A percentile compares a stretch with the other conserved stretches of the same genome.
Conservation (phyloP, 2,888 invertebrate species). For the Escarpia spicata region DNA sequence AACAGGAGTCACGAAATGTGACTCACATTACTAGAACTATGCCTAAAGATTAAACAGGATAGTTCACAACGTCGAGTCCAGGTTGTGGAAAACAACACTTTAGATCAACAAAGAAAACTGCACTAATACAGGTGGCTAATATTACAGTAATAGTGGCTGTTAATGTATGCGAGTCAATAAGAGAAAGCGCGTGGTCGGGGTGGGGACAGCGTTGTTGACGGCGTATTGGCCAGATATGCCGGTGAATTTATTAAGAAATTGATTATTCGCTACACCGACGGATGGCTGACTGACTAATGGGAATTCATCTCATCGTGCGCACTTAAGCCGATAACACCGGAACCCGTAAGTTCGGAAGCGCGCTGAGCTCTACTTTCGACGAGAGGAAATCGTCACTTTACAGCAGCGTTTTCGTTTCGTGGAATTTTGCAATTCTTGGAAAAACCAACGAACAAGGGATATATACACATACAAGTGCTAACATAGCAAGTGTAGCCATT, state of each 20-base stretch:
- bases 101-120: not conserved
- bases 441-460: not conserved
- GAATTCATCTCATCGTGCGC: not conserved
- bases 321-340: not conserved
- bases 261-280: conserved; percentile 3
- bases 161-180: not conserved
- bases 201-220: not conserved
- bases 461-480: not conserved
- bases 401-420: not conserved
- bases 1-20: not conserved
- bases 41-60: not conserved
- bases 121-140: not conserved
- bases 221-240: not conserved
- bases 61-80: not conserved
- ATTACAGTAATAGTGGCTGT: not conserved
- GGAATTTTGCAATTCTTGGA: not conserved
- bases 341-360: not conserved
- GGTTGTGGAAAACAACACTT: not conserved
- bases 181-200: not conserved
- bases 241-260: conserved; percentile 5
- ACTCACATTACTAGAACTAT: not conserved
- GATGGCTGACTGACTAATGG: conserved; percentile 9
- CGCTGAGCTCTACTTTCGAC: not conserved
- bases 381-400: not conserved
- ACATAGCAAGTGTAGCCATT: not conserved